Base-by-base conservation (phyloP, 2,113 vertebrate species). In the Trematomus loennbergii region DNA sequence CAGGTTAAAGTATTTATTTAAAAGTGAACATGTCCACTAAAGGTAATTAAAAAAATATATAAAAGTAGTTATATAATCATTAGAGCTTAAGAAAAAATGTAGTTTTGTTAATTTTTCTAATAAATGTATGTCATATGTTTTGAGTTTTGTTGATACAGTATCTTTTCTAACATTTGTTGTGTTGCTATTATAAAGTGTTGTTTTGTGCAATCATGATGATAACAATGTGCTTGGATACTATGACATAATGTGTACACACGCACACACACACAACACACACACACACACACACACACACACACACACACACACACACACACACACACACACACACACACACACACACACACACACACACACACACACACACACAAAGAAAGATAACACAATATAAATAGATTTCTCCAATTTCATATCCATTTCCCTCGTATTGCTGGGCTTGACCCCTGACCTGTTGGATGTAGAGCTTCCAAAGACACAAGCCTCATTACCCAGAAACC, bases 401-500 rank as follows among this genome's bases (percentile, higher is more conserved):
- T 90, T 73, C 69, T 81, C 36, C 40, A 67, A 53, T 78, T 60
- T 75, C 58, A 76, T 88, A 87, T 90, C 83, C 66, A 92, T 89
- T 93, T 87, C 87, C 72, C 76, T 64, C 40, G 16, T 78, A 88
- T 90, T 74, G 65, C 72, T 1, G 45, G 80, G 46, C 29, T 57
- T 91, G 90, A 91, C 90, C 90, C 68, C n/a, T 90, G 92, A 89
- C 88, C 90, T 75, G 79, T 84, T 83, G 84, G 87, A 84, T 88
- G 86, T 85, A 78, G 63, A 79, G 78, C 86, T 87, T 84, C 81
- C 72, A 88, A 90, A 92, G 86, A 90, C 86, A 65, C 80, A 61
- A 49, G 82, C 86, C 91, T 92, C 91, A 93, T 93, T 93, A 92
- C 88, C 87, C 87, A 87, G 75, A 54, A 77, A 90, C 79, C 87